Conservation (phyloP, 2,113 vertebrate species). For the human (Homo sapiens) region GRCh38 chr11:79032501-79033000, state of each 20-base stretch:
- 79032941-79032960: constrained; percentile 39
- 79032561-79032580: constrained; percentile 72
- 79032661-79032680: constrained; percentile 77
- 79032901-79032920: constrained; percentile 7
- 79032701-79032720: constrained; percentile 40
- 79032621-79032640: constrained; percentile 72
- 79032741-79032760: constrained; percentile 79
- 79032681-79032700: constrained; percentile 82
- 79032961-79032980: not conserved
- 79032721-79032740: constrained; percentile 58
- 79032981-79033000: not conserved
- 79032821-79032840: constrained; percentile 75
- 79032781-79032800: constrained; percentile 68
- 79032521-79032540: not conserved
- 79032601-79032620: constrained; percentile 71
- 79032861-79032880: constrained; percentile 60
- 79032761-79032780: constrained; percentile 58
- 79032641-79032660: constrained; percentile 72
- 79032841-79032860: constrained; percentile 69
- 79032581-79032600: constrained; percentile 72
- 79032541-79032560: not conserved
- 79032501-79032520: not conserved
- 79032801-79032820: constrained; percentile 76
- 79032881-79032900: constrained; percentile 44
- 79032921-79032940: not conserved